Evolutionary conservation across 2,797 vertebrate genomes (phyloP).

Genomic region (Meda fulgida): DNA sequence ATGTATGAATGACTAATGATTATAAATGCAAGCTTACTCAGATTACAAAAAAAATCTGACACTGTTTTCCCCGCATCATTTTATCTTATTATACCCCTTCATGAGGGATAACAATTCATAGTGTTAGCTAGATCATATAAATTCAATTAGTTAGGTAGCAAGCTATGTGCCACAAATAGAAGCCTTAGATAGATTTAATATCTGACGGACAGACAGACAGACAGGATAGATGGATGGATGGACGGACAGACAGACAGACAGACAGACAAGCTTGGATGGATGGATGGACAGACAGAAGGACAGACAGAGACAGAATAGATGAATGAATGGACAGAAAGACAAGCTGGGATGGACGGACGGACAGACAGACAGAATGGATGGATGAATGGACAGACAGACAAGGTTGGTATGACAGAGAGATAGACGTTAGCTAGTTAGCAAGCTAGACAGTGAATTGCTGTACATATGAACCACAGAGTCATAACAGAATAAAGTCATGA

Average conservation of each 20-base stretch:
- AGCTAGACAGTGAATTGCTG: slow-evolving; percentile 1
- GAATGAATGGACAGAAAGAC: neutral
- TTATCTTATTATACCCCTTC: neutral
- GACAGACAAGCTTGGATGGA: neutral
- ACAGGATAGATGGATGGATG: too few species aligned
- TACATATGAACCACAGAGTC: neutral
- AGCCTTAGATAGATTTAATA: too few species aligned
- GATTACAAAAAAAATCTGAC: neutral
- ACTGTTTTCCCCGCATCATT: neutral
- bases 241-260: accelerated
- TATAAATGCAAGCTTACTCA: neutral
- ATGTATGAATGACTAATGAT: neutral
- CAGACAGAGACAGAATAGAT: neutral
- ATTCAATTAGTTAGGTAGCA: neutral
- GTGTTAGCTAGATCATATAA: neutral
- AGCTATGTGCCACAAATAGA: too few species aligned
- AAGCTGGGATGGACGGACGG: neutral
- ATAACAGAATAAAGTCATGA: neutral
- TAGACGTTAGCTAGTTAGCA: neutral
- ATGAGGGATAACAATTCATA: neutral
- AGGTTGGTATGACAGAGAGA: neutral
- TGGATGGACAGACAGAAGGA: neutral
- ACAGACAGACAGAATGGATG: accelerated
- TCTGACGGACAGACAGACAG: too few species aligned
- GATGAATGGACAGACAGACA: neutral